Evolutionary conservation across 1,140 invertebrate genomes (phyloP).

Genomic region (Trachelipus rathkii): DNA sequence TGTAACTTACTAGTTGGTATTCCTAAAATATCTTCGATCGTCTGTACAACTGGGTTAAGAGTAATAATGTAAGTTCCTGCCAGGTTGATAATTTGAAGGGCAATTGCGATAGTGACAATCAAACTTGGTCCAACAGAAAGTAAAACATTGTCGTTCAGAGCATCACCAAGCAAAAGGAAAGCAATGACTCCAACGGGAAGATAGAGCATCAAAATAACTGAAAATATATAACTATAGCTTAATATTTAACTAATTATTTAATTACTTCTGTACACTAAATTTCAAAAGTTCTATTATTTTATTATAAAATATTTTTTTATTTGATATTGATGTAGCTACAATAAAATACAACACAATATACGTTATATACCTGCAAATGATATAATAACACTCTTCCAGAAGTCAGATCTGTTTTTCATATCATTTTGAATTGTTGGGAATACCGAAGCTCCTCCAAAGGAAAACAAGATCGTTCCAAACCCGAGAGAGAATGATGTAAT

Average conservation of each 20-base stretch:
- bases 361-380: slow-evolving; percentile 46
- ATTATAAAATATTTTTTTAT: no score
- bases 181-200: slow-evolving; percentile 57
- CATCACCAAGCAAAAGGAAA: slow-evolving; percentile 59
- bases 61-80: slow-evolving; percentile 62
- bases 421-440: slow-evolving; percentile 70
- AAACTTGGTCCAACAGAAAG: slow-evolving; percentile 53
- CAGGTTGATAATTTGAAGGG: slow-evolving; percentile 60
- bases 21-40: slow-evolving; percentile 62
- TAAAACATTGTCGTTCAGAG: slow-evolving; percentile 56
- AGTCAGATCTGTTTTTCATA: slow-evolving; percentile 46
- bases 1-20: background rate
- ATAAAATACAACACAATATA: no score
- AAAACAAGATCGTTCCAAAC: slow-evolving; percentile 62
- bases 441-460: slow-evolving; percentile 62
- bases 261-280: no score
- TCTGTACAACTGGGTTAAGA: slow-evolving; percentile 63
- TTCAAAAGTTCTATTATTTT: no score
- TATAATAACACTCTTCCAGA: slow-evolving; percentile 43
- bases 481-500: slow-evolving; percentile 58
- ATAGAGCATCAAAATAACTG: slow-evolving; percentile 59
- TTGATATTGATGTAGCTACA: no score
- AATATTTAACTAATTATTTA: no score
- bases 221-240: slow-evolving; percentile 36
- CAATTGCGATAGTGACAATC: slow-evolving; percentile 55